Base-by-base conservation (phyloP, 2,113 vertebrate species). In the Alligator mississippiensis region DNA sequence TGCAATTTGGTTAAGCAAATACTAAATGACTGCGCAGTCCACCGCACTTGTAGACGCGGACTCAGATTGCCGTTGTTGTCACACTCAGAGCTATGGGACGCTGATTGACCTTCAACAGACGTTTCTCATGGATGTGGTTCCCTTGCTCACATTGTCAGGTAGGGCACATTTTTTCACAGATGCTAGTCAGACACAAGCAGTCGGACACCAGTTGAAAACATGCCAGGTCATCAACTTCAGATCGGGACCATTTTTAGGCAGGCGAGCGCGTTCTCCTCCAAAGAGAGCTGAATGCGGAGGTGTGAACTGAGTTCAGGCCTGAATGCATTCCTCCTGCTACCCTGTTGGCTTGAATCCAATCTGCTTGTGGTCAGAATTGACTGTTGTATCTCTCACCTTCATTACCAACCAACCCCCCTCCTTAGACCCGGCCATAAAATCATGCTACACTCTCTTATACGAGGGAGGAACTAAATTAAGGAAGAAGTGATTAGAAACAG, bases 401-500 rank as follows among this genome's bases (percentile, higher is more conserved):
- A 30, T 74, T 76, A 55, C 19, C 63, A 88, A 47, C 47, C 47
- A 47, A 47, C 47, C 47, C 47, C 1, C 0, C 54, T 61, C 74
- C 80, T 55, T 91, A 81, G 77, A 85, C 63, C 87, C 66, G 88
- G 89, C 77, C 78, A 76, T 94, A 96, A 79, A 77, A 59, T 94
- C 59, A 76, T 93, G 92, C 92, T 94, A 80, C 84, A 92, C 81
- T 85, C 89, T 92, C 60, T 92, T 59, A 82, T 88, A 28, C 72
- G 75, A 47, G 90, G 89, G 91, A 72, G 47, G 75, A 78, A 91
- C 84, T 91, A 95, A 96, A 93, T 92, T 90, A 90, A 91, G 79
- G 62, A 34, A 78, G 62, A 88, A 88, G 21, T 90, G 61, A 97
- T 96, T 93, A 93, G 90, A 94, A 96, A 87, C 93, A 96, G 95